Conservation (phyloP, 2,797 vertebrate species). For the Lemur catta region DNA sequence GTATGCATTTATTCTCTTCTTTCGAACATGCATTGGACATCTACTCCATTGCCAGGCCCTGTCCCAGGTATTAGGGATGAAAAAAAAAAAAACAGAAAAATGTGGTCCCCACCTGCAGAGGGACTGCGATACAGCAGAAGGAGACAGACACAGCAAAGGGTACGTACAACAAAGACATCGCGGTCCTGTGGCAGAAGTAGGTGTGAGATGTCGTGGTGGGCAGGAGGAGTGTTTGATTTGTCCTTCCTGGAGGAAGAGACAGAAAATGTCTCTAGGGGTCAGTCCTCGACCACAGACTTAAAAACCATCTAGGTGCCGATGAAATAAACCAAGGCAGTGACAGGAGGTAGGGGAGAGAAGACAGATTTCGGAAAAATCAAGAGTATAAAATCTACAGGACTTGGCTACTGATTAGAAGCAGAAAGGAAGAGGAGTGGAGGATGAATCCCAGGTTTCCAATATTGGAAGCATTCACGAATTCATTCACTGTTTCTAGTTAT, state of each 20-base stretch:
- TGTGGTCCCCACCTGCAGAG: neutral
- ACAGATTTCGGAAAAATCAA: neutral
- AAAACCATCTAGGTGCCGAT: neutral
- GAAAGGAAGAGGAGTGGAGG: neutral
- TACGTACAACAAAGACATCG: neutral
- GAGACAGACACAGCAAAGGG: neutral
- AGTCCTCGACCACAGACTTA: neutral
- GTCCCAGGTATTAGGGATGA: neutral
- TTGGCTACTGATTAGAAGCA: neutral
- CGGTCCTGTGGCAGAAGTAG: neutral
- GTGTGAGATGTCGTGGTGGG: neutral
- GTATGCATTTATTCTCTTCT: neutral
- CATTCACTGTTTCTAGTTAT: neutral
- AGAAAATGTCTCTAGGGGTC: neutral
- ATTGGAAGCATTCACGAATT: neutral
- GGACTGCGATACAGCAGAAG: neutral
- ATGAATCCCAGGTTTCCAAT: neutral
- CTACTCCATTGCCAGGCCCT: neutral
- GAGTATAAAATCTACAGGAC: neutral
- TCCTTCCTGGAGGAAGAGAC: neutral
- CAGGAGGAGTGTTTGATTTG: neutral
- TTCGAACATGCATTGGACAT: neutral
- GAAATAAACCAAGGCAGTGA: neutral
- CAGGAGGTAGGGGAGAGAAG: neutral
- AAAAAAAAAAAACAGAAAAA: neutral